These are phyloP conservation scores for Sphaerophoria taeniata DNA, from an alignment of 2,888 invertebrate genomes.

Conservation along the genomic window DNA sequence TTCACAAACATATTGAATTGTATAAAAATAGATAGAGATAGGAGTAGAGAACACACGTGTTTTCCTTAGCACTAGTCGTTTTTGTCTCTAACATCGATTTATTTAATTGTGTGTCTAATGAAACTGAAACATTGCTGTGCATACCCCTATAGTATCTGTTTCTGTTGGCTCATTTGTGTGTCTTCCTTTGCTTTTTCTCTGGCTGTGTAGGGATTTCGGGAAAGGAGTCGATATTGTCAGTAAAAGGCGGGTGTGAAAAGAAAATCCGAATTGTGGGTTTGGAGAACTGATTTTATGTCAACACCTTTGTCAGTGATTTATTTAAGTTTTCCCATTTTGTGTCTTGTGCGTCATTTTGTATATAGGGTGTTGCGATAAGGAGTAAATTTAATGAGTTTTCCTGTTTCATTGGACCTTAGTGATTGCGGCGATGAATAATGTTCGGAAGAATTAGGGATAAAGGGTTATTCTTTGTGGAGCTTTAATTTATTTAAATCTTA, in stretches of 20 bases:
- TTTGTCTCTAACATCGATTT: constrained; percentile 61
- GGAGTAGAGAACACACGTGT: constrained; percentile 35
- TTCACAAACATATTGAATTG: constrained; percentile 8
- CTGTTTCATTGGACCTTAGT: constrained; percentile 21
- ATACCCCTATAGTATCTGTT: constrained; percentile 47
- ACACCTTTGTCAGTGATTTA: constrained; percentile 73
- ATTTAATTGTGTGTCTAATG: constrained; percentile 82
- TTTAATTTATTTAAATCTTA: constrained; percentile 12
- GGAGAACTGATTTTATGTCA: constrained; percentile 71
- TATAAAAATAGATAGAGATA: constrained; percentile 35
- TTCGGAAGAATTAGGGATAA: constrained; percentile 15
- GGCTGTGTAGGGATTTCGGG: not conserved
- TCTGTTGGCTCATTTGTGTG: constrained; percentile 15
- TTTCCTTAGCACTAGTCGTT: constrained; percentile 43
- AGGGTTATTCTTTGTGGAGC: not conserved
- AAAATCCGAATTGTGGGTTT: constrained; percentile 9
- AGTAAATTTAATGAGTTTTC: constrained; percentile 66
- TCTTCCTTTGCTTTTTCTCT: not conserved
- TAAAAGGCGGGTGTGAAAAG: not conserved
- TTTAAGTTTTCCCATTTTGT: constrained; percentile 58
- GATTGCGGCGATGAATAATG: constrained; percentile 38
- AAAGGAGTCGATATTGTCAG: not conserved
- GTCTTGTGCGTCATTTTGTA: constrained; percentile 50
- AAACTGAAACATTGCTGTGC: constrained; percentile 78
- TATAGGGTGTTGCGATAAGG: constrained; percentile 41